Percentiles rank a stretch among this genome's conserved stretches.
Evolutionary conservation across 2,797 vertebrate species (phyloP).

Genomic region (Spheniscus humboldti): DNA sequence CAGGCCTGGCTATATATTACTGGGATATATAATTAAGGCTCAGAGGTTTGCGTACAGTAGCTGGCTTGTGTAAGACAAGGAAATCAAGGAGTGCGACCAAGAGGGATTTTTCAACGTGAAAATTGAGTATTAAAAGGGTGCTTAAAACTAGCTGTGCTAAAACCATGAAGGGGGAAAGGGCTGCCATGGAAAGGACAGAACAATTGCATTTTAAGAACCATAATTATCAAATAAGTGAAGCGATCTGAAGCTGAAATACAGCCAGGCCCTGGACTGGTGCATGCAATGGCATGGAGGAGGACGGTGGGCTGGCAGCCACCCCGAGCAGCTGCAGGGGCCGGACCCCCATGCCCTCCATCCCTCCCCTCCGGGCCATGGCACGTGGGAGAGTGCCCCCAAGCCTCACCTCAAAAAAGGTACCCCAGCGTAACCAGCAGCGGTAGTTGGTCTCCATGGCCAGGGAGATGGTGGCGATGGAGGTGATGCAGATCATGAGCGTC

Average conservation of each 20-base stretch:
- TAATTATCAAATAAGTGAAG: neutral
- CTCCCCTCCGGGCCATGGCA: neutral
- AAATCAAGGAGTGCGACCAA: conserved; percentile 11
- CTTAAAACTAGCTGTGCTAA: neutral
- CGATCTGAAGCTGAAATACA: neutral
- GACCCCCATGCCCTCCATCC: neutral
- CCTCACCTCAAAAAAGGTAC: conserved; percentile 20
- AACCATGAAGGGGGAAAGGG: neutral
- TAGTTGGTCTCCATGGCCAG: conserved; percentile 27
- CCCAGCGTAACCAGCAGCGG: neutral
- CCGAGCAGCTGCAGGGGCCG: accelerated
- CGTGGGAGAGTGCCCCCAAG: accelerated
- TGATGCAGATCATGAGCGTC: neutral
- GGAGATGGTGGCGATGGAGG: conserved; percentile 3
- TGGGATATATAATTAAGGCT: conserved; percentile 37
- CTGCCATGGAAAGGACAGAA: neutral
- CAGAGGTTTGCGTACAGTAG: conserved; percentile 43
- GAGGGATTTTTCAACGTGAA: conserved; percentile 40
- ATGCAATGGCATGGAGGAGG: neutral
- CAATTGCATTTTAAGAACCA: neutral
- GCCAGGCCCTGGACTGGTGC: neutral
- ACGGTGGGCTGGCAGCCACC: neutral
- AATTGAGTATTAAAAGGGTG: conserved; percentile 5
- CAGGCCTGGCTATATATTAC: conserved; percentile 37
- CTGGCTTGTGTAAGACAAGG: conserved; percentile 31